A percentile compares a stretch with the other conserved stretches of the same genome.
Conservation (phyloP, 2,113 vertebrate species). For the Corythornis cristatus region DNA sequence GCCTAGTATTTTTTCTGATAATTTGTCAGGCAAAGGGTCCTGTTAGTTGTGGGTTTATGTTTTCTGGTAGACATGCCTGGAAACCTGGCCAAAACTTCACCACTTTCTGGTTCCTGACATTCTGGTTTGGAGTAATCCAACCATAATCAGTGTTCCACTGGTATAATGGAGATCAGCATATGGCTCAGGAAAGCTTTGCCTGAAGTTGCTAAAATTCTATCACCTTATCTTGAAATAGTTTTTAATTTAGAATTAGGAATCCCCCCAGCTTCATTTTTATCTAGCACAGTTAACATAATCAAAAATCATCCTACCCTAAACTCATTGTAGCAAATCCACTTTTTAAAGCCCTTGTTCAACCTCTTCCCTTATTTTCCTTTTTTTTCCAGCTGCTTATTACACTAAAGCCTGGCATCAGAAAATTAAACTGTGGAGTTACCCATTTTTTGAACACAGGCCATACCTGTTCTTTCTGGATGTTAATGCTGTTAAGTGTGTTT, state of each 20-base stretch:
- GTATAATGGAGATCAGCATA: not conserved
- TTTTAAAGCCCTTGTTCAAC: slow-evolving; percentile 66
- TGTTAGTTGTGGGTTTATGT: not conserved
- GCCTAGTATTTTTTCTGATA: not conserved
- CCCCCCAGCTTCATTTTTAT: slow-evolving; percentile 64
- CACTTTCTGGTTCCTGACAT: not conserved
- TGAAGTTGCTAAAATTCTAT: slow-evolving; percentile 39
- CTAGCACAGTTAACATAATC: slow-evolving; percentile 67
- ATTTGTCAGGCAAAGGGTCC: not conserved
- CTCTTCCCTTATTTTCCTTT: slow-evolving; percentile 71
- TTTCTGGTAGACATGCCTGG: not conserved
- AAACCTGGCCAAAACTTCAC: not conserved
- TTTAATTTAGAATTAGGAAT: slow-evolving; percentile 66
- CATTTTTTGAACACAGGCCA: slow-evolving; percentile 44
- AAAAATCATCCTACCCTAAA: slow-evolving; percentile 67
- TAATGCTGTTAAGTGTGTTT: slow-evolving; percentile 50
- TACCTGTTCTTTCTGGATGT: slow-evolving; percentile 62
- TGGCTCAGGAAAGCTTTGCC: slow-evolving; percentile 18
- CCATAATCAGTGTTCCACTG: fast-evolving
- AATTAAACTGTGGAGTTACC: slow-evolving; percentile 47
- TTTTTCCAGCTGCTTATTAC: slow-evolving; percentile 70
- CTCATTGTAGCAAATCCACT: slow-evolving; percentile 65
- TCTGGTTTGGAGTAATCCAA: not conserved
- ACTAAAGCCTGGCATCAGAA: slow-evolving; percentile 63
- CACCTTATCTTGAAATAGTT: slow-evolving; percentile 71